Evolutionary conservation across 2,797 vertebrate genomes (phyloP).

Genomic region (Coregonus ussuriensis): DNA sequence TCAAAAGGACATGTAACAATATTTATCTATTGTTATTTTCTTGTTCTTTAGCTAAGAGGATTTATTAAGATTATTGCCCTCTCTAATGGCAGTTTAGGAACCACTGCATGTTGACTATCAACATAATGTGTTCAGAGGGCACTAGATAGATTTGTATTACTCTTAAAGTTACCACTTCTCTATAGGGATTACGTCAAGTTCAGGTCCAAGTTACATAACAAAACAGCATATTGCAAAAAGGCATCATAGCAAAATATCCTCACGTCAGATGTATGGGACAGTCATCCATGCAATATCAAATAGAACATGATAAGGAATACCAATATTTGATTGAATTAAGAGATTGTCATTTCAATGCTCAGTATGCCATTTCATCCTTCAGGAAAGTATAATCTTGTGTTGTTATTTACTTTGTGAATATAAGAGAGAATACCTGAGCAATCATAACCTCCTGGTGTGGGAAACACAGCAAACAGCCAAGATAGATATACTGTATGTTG

Average conservation of each 20-base stretch:
- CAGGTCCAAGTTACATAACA: background rate
- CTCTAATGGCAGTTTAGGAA: no score
- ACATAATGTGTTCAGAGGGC: no score
- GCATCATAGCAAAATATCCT: background rate
- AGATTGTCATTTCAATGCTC: background rate
- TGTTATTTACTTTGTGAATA: background rate
- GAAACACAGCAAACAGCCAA: background rate
- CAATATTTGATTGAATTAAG: background rate
- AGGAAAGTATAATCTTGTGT: background rate
- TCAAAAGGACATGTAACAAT: background rate
- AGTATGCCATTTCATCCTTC: background rate
- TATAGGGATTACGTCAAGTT: background rate
- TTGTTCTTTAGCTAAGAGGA: background rate
- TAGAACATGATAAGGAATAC: background rate
- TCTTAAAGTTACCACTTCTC: no score
- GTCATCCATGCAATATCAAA: background rate
- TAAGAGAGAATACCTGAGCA: background rate
- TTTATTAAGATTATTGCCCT: background rate
- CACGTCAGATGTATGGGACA: background rate
- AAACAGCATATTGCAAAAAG: background rate
- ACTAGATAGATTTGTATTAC: no score
- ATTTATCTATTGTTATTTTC: background rate
- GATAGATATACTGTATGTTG: background rate
- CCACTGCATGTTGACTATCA: no score
- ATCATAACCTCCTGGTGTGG: no score